Evolutionary conservation across 2,797 vertebrate species (phyloP), one percentile per base, ranked within the genome.

Genomic region (Semaprochilodus insignis): DNA sequence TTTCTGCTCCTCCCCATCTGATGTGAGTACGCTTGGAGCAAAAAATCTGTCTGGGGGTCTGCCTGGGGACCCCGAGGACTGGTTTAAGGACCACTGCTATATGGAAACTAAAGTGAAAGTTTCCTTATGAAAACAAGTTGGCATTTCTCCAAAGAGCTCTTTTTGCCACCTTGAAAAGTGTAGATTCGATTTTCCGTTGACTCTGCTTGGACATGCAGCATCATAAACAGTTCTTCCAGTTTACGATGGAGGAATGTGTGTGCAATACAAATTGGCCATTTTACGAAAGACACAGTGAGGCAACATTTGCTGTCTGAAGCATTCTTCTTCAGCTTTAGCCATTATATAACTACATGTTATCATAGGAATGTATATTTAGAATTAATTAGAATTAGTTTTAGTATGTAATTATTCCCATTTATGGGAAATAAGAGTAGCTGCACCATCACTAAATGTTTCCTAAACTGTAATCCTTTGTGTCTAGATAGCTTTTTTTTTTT

Each of bases 401-500:
- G 13, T 3, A 65, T 36, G 19, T 73, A 52, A 11, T 34, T 31
- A 31, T 31, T 31, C 31, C 31, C 31, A 1, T 31, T 1, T 31
- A 31, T 31, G 31, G 31, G 31, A 31, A 31, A 31, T 31, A 31
- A 31, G 31, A 31, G 31, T 31, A 11, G 6, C 25, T 4, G 17
- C 27, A 74, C 1, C 13, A 16, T 2, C 7, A 7, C 15, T 21
- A 34, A n/a, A 25, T 3, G 40, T 55, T 71, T 55, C n/a, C 69
- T 54, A 36, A 57, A 52, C 34, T 75, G 73, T 62, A 60, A 25
- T 75, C 10, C 34, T 23, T 60, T 74, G 52, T 14, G 34, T 62
- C 73, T 44, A 44, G 55, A 75, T 75, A 40, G 55, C 73, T 44
- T 59, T 60, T 60, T 59, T 60, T 54, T 60, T 60, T 74, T 57